Evolutionary conservation across 92 coral and sea anemone genomes (phyloP), one percentile per base, ranked within the genome.

Genomic region (Plumapathes pennacea): DNA sequence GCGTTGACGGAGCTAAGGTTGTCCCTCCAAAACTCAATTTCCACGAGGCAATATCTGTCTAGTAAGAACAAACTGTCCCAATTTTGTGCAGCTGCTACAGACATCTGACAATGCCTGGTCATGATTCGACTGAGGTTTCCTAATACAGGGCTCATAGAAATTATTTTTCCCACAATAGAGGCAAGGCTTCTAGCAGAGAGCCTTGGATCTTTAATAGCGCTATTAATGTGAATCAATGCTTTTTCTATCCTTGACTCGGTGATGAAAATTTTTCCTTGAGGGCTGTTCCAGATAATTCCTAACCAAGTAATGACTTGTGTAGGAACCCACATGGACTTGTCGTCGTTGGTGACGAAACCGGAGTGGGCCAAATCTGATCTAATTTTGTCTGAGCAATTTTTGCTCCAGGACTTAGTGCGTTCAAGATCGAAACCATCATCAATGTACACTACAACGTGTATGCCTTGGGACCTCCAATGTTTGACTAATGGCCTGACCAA

Each of bases 61-160:
- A 77, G 61, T 5, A 29, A 28, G 20, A 52, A 32, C 24, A 31
- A n/a, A 50, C 22, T 28, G 39, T 71, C 74, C 80, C 80, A 71
- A 12, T 25, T 50, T 25, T 60, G 19, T 4, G 74, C 63, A 23
- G 80, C 85, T 4, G 74, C 85, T 22, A 78, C 51, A 20, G 65
- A 30, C 40, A 75, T 37, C 58, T 76, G 83, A 32, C 64, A 67
- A 76, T 56, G 74, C 26, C 74, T 53, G 41, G 67, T 54, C 67
- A 46, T 32, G 24, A 74, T 64, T 2, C 59, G 37, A 27, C 60
- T 25, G 17, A 74, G 39, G 6, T 62, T 46, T 10, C 78, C 78
- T 4, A 60, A 46, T 22, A 69, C 85, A 2, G 63, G 72, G 23
- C 85, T 50, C 78, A 69, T 38, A 40, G 72, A 69, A 41, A 76